A percentile compares a stretch with the other conserved stretches of the same genome.
Evolutionary conservation across 2,888 invertebrate genomes (phyloP).

Genomic region (Clepsis dumicolana): DNA sequence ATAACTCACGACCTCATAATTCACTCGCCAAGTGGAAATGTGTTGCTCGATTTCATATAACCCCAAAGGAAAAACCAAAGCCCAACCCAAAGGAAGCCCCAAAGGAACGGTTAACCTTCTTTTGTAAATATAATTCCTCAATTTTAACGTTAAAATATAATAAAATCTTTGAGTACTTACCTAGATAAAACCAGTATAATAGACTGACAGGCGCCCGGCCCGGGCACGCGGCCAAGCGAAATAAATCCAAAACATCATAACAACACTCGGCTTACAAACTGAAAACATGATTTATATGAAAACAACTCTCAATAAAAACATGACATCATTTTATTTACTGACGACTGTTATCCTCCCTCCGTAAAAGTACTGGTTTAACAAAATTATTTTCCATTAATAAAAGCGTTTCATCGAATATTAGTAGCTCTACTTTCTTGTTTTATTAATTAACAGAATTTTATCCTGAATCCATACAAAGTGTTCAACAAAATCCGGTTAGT

Average conservation of each 20-base stretch:
- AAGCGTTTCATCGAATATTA: neutral
- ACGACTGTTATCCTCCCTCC: neutral
- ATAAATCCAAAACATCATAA: constrained; percentile 37
- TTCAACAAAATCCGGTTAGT: constrained; percentile 22
- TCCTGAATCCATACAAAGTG: constrained; percentile 12
- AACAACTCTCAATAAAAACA: constrained; percentile 5
- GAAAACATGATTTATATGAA: constrained; percentile 30
- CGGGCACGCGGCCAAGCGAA: constrained; percentile 36
- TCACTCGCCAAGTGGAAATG: no score
- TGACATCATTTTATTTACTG: constrained; percentile 11
- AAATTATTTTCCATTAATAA: neutral
- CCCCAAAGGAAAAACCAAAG: no score
- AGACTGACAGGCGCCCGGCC: constrained; percentile 29
- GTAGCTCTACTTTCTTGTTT: no score
- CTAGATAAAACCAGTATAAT: constrained; percentile 31
- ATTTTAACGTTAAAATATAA: neutral
- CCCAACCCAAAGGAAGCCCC: no score
- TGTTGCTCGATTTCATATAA: no score
- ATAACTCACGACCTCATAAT: no score
- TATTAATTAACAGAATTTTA: no score
- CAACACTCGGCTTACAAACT: constrained; percentile 19
- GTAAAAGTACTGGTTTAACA: neutral
- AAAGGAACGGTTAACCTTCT: no score
- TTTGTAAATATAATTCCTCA: no score
- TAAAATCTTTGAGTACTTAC: neutral